Evolutionary conservation across 1,140 invertebrate genomes (phyloP).

Genomic region (Apis dorsata): DNA sequence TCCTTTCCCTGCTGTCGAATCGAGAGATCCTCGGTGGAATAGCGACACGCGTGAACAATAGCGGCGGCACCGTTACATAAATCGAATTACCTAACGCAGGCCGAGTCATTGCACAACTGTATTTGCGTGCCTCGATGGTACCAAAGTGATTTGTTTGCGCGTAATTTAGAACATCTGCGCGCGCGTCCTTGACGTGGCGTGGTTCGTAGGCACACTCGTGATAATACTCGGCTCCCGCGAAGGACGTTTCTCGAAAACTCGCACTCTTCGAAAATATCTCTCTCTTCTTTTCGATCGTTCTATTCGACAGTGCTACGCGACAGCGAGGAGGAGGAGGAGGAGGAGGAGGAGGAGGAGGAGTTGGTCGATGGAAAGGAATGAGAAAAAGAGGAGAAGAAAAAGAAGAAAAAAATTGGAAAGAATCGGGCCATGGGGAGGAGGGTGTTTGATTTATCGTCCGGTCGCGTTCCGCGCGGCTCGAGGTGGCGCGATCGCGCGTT

Average conservation of each 20-base stretch:
- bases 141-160: constrained; percentile 68
- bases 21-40: not conserved
- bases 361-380: not conserved
- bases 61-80: constrained; percentile 60
- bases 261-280: not conserved
- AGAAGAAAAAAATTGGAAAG: constrained; percentile 1
- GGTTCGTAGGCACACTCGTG: constrained; percentile 44
- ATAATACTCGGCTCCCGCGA: constrained; percentile 27
- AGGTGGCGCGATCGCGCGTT: constrained; percentile 54
- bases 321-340: not conserved
- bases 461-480: constrained; percentile 34
- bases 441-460: constrained; percentile 63
- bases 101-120: constrained; percentile 63
- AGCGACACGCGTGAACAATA: constrained; percentile 55
- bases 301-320: not conserved
- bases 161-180: constrained; percentile 67
- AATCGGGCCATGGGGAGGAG: constrained; percentile 13
- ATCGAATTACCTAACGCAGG: constrained; percentile 61
- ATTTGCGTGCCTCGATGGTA: constrained; percentile 62
- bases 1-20: not conserved
- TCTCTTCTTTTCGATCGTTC: too few species aligned
- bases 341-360: not conserved
- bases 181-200: constrained; percentile 53
- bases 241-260: constrained; percentile 39
- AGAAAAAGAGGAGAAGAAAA: too few species aligned